Percentiles rank a stretch among this genome's conserved stretches.
phyloP scores from a whole-genome alignment of 2,888 invertebrate species.

The Oscheius onirici region DNA sequence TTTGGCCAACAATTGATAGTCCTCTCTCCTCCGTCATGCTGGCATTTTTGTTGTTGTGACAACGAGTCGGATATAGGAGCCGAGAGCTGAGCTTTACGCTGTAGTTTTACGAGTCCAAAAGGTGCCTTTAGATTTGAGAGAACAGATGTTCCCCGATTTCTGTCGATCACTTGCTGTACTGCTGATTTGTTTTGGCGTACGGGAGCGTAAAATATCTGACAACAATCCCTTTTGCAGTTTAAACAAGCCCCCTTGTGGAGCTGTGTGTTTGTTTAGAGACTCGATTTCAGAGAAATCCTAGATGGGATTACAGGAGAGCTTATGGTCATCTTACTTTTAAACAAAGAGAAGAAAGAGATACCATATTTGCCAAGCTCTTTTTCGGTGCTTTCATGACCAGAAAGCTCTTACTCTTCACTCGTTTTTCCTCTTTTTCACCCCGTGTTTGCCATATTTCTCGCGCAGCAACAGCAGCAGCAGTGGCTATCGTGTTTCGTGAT shows the following conservation, averaged over 20 bases:
- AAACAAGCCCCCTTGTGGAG: background rate
- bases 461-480: background rate
- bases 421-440: conserved; percentile 7
- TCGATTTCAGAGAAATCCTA: background rate
- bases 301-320: no score
- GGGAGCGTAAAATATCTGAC: no score
- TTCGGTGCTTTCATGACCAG: background rate
- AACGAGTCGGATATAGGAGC: conserved; percentile 13
- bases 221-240: no score
- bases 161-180: background rate
- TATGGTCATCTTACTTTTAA: no score
- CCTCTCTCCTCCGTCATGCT: conserved; percentile 4
- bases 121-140: conserved; percentile 10
- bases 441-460: conserved; percentile 23
- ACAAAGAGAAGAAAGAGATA: no score
- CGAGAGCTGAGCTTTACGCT: background rate
- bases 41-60: conserved; percentile 16
- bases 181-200: conserved; percentile 12
- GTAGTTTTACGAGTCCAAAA: conserved; percentile 9
- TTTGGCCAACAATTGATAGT: conserved; percentile 16
- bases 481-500: conserved; percentile 28
- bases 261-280: background rate
- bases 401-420: conserved; percentile 1
- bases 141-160: conserved; percentile 6
- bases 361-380: no score